Evolutionary conservation across 37 sponge, comb jelly and placozoan genomes (phyloP).

Genomic region (Tethya wilhelma): DNA sequence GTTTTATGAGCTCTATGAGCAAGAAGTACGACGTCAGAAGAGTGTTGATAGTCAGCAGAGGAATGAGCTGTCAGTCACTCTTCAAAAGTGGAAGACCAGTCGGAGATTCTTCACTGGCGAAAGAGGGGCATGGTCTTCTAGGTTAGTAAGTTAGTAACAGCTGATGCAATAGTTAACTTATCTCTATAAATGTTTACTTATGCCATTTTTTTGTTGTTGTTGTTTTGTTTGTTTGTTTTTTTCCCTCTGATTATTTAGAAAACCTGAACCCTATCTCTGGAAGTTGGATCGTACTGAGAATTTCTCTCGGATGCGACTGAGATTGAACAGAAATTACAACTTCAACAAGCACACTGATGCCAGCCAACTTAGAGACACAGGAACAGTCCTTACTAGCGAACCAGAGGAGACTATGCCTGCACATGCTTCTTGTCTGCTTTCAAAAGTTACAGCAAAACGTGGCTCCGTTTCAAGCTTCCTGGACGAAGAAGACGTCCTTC

Average conservation of each 20-base stretch:
- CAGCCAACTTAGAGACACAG: slow-evolving; percentile 74
- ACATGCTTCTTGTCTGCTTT: background rate
- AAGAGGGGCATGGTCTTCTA: slow-evolving; percentile 83
- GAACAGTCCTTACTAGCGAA: background rate
- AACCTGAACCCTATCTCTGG: slow-evolving; percentile 67
- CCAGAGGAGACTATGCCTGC: background rate
- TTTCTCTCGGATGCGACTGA: slow-evolving; percentile 89
- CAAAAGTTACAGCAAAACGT: background rate
- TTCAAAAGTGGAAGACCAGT: slow-evolving; percentile 48
- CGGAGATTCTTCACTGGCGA: slow-evolving; percentile 75
- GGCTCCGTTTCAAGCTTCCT: background rate
- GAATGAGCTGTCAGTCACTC: slow-evolving; percentile 32
- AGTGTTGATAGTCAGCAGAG: slow-evolving; percentile 27
- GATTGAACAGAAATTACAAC: slow-evolving; percentile 61
- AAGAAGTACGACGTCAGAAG: slow-evolving; percentile 43
- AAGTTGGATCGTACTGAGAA: slow-evolving; percentile 85
- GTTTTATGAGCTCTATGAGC: slow-evolving; percentile 1
- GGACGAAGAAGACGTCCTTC: slow-evolving; percentile 55
- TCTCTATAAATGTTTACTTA: background rate
- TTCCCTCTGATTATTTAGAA: slow-evolving; percentile 18
- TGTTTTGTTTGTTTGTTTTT: background rate
- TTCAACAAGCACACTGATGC: slow-evolving; percentile 83
- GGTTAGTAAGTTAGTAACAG: slow-evolving; percentile 20
- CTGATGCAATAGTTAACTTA: background rate
- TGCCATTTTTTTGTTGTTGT: background rate